Evolutionary conservation across 1,140 invertebrate species (phyloP).

Genomic region (Mactra quadrangularis): DNA sequence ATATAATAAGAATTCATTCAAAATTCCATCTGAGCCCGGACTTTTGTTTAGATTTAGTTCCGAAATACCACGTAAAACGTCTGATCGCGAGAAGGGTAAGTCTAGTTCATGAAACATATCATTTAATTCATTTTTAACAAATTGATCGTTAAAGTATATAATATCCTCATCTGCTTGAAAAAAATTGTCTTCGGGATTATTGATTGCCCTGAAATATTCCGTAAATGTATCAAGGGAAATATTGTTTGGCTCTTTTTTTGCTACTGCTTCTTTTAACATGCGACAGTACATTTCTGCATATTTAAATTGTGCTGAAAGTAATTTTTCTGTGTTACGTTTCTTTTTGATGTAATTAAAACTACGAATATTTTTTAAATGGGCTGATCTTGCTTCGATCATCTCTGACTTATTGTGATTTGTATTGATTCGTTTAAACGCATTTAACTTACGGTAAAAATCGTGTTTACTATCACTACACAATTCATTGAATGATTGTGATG

Average conservation of each 20-base stretch:
- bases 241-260: not conserved
- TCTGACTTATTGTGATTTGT: too few species aligned
- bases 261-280: conserved; percentile 2
- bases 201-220: conserved; percentile 5
- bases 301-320: not conserved
- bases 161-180: conserved; percentile 19
- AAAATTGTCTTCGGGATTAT: not conserved
- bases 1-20: conserved; percentile 8
- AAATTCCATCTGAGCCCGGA: not conserved
- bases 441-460: too few species aligned
- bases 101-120: conserved; percentile 26
- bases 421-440: too few species aligned
- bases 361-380: too few species aligned
- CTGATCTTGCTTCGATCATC: too few species aligned
- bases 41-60: not conserved
- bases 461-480: too few species aligned
- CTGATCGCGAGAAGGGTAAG: too few species aligned
- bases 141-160: conserved; percentile 10
- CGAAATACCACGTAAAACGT: not conserved
- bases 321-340: too few species aligned
- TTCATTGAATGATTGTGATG: too few species aligned
- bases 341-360: too few species aligned
- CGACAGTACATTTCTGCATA: conserved; percentile 5
- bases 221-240: not conserved
- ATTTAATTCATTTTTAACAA: not conserved